phyloP scores from a whole-genome alignment of 2,113 vertebrate species.

The Aptenodytes patagonicus region DNA sequence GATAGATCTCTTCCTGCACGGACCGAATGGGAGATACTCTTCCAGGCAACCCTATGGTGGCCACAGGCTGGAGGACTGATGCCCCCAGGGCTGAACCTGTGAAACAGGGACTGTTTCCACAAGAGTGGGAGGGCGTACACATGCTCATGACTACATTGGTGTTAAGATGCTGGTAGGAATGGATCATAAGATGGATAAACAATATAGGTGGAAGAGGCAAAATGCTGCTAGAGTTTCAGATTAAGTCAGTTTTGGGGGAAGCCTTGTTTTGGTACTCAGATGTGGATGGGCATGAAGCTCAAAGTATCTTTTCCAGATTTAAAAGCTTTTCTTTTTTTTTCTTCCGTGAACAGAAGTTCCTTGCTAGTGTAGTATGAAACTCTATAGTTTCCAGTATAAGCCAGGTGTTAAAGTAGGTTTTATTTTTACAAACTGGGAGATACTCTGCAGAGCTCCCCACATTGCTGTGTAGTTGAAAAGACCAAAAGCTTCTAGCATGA shows the following conservation, averaged over 20 bases:
- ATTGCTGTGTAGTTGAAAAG: not conserved
- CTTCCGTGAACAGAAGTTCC: not conserved
- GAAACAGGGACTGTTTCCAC: not conserved
- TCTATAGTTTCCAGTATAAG: not conserved
- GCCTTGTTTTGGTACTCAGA: not conserved
- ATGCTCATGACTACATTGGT: rapidly evolving
- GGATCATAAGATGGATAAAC: not conserved
- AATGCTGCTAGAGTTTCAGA: not conserved
- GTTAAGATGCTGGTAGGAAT: not conserved
- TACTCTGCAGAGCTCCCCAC: not conserved
- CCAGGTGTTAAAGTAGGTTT: not conserved
- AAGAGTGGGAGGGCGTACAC: rapidly evolving
- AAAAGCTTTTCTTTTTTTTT: not conserved
- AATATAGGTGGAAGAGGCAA: not conserved
- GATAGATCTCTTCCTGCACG: not conserved
- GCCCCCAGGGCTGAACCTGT: no score
- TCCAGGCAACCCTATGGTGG: not conserved
- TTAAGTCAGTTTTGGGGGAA: not conserved
- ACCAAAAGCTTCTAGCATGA: not conserved
- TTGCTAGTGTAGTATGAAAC: not conserved
- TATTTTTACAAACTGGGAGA: not conserved
- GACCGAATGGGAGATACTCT: not conserved
- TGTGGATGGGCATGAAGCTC: not conserved
- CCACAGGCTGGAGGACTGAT: not conserved
- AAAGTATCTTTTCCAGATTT: not conserved